Evolutionary conservation across 1,140 invertebrate species (phyloP).

Genomic region (Rhagoletis pomonella): DNA sequence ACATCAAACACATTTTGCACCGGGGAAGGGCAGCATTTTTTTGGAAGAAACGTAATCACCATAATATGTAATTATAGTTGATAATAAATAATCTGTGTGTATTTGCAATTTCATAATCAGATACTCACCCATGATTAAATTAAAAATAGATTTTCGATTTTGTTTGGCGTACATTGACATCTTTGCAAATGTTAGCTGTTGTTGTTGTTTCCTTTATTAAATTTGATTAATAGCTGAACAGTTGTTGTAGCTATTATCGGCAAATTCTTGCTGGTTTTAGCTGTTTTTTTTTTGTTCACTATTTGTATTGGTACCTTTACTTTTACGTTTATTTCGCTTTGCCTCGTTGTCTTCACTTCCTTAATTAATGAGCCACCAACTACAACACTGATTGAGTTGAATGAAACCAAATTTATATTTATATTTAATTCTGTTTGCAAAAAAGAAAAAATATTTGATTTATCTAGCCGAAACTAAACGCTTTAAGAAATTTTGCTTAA

Average conservation of each 20-base stretch:
- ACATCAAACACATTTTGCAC: no score
- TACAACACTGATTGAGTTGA: background rate
- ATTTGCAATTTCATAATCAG: background rate
- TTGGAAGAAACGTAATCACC: no score
- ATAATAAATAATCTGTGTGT: no score
- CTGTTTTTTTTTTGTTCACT: background rate
- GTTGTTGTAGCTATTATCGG: background rate
- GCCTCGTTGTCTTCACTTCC: background rate
- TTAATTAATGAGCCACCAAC: background rate
- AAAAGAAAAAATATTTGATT: no score
- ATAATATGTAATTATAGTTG: no score
- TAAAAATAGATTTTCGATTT: background rate
- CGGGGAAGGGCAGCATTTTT: no score
- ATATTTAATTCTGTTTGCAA: background rate
- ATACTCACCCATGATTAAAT: constrained; percentile 24
- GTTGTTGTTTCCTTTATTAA: background rate
- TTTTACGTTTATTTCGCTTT: no score
- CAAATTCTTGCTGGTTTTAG: background rate
- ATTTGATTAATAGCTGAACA: background rate
- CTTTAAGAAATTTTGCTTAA: background rate
- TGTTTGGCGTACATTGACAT: constrained; percentile 7
- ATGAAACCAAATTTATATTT: constrained; percentile 29
- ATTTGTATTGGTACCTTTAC: background rate
- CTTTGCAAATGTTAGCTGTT: background rate
- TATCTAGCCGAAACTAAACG: background rate